These are phyloP conservation scores for Pseudococcus jackbeardsleyi DNA, from an alignment of 2,888 invertebrate genomes.

Conservation along the genomic window DNA sequence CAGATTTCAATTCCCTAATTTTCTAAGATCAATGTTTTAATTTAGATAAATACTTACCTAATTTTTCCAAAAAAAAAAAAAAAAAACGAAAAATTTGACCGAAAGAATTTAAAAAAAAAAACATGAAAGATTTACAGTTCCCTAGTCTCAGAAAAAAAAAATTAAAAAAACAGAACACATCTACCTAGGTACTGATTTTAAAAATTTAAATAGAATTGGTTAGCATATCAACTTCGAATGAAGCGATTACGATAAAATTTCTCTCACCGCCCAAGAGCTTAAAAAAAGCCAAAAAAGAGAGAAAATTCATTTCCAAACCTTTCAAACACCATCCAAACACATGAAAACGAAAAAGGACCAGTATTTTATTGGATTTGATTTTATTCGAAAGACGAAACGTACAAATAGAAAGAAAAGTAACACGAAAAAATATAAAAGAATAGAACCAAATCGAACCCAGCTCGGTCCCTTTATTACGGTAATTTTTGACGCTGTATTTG, in stretches of 20 bases:
- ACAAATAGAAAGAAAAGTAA: not conserved
- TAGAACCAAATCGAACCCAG: not conserved
- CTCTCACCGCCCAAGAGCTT: not conserved
- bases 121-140: not conserved
- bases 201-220: not conserved
- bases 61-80: too few relatives aligned
- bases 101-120: not conserved
- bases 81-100: too few relatives aligned
- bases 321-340: not conserved
- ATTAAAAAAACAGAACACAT: not conserved
- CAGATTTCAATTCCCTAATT: too few relatives aligned
- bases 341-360: not conserved
- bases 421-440: not conserved
- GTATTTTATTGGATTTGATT: conserved; percentile 29
- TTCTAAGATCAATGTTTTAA: too few relatives aligned
- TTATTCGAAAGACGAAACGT: not conserved
- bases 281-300: not conserved
- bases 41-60: too few relatives aligned
- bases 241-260: not conserved
- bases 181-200: not conserved
- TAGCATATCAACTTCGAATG: not conserved
- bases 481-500: conserved; percentile 34
- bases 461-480: conserved; percentile 32
- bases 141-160: not conserved
- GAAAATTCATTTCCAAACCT: not conserved